Conservation (phyloP, 2,113 vertebrate genomes). For the Setophaga petechia region DNA sequence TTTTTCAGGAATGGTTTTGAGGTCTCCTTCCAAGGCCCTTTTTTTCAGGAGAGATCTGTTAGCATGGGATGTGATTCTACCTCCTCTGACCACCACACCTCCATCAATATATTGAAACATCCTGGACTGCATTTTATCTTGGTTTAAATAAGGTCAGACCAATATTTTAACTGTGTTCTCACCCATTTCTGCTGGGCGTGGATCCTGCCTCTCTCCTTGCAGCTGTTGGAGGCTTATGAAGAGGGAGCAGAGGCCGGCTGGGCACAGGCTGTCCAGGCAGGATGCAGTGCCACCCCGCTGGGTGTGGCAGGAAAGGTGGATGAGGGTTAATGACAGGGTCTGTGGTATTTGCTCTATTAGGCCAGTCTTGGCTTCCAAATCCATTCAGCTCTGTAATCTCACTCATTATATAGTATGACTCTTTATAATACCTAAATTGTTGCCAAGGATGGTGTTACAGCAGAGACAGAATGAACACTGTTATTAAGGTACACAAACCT, state of each 20-base stretch:
- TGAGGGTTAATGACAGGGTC: constrained; percentile 42
- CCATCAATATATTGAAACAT: background rate
- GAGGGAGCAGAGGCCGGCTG: background rate
- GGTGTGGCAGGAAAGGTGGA: constrained; percentile 31
- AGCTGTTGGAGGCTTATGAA: background rate
- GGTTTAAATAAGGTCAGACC: background rate
- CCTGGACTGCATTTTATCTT: background rate
- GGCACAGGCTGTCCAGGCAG: background rate
- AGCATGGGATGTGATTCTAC: background rate
- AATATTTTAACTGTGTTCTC: background rate
- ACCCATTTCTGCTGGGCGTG: background rate
- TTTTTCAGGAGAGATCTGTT: background rate
- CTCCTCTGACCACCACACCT: fast-evolving
- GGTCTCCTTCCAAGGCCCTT: background rate
- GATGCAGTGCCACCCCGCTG: background rate
- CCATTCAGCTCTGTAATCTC: constrained; percentile 73
- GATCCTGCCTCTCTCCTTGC: background rate
- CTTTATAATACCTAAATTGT: constrained; percentile 67
- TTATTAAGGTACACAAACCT: constrained; percentile 59
- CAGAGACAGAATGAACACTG: constrained; percentile 34
- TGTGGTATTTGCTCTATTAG: constrained; percentile 46
- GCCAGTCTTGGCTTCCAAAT: constrained; percentile 68
- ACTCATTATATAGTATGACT: constrained; percentile 48
- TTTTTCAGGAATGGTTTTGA: background rate
- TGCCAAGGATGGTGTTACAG: constrained; percentile 54